Base-by-base conservation (phyloP, 2,113 vertebrate genomes). In the Elgaria multicarinata region DNA sequence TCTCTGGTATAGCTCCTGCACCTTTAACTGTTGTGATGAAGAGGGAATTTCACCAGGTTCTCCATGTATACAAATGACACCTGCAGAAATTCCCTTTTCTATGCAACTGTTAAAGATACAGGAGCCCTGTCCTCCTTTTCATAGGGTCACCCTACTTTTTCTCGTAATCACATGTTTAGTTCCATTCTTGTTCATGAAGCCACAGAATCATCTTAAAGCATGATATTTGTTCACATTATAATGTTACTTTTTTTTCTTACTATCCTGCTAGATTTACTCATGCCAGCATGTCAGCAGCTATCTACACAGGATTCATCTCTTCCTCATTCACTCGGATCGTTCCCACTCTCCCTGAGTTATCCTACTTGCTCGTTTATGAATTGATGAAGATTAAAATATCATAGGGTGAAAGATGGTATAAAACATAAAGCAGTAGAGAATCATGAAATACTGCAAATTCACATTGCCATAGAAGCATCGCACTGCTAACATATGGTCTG, bases 371-470 rank as follows among this genome's bases (percentile, higher is more conserved):
- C 18, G 66, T 79, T 72, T 0, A 31, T 55, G 26, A 80, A 39
- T 31, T 77, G 81, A 33, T 83, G 50, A 28, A 39, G 84, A 22
- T 33, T 53, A 36, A 82, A 0, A 2, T 46, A 4, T 18, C 6
- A 1, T 4, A 0, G 0, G 16, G 18, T 53, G 39, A 46, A 5
- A 0, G 13, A 20, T 78, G 12, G 22, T 42, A 5, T 31, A 6
- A 1, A 16, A 0, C 0, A 1, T 6, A 3, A 0, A 1, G 0
- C 28, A 0, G 0, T 0, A 1, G 0, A 18, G 24, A 2, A 0
- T 26, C 55, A 67, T 24, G 42, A 31, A 16, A 36, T 1, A 0
- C 18, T 75, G 79, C 2, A 0, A 2, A 1, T 3, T 24, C 9
- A 10, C 9, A 22, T 50, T 87, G 42, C 58, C 42, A 46, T 36